Base-by-base conservation (phyloP, 2,888 invertebrate species). In the Heliconius ismenius region DNA sequence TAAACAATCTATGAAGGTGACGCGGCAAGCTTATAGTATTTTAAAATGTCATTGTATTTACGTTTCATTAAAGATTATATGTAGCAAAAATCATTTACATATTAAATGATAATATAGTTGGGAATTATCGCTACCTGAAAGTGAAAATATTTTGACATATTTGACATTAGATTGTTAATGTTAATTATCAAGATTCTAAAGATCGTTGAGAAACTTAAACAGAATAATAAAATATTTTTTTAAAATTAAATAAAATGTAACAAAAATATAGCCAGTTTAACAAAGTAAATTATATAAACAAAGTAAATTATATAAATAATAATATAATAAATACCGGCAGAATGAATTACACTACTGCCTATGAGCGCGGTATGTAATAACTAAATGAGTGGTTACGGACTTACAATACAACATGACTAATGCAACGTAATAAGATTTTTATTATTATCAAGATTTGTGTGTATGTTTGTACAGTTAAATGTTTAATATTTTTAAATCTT, bases 1-100 rank as follows among this genome's bases (percentile, higher is more conserved):
- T 80, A 82, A 81, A 81, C 79, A 81, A 80, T 60, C 79, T 77
- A 74, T 70, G 26, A 67, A 43, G 64, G n/a, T 70, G 72, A 64
- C 43, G 24, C 58, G 26, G 36, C n/a, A 49, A 18, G 26, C 15
- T n/a, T 43, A 68, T 69, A 49, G 36, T 54, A 69, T 54, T 54
- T 70, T 58, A 58, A 58, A 36, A 58, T 70, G 70, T 58, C 70
- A 70, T 70, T 36, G 58, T 70, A 70, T 70, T 70, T 36, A 70
- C 67, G 67, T 67, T 70, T 70, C 54, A 58, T 24, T n/a, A 15
- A 70, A 36, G 28, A 70, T 21, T 70, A 58, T 36, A 58, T 67
- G 43, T 67, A 58, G 32, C 58, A 58, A 58, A 4, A 70, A 36
- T 58, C 58, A 70, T 58, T 58, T 58, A 58, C 70, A 36, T 70